Base-by-base conservation (phyloP, 2,797 vertebrate species). In the Percopsis omiscomaycus region DNA sequence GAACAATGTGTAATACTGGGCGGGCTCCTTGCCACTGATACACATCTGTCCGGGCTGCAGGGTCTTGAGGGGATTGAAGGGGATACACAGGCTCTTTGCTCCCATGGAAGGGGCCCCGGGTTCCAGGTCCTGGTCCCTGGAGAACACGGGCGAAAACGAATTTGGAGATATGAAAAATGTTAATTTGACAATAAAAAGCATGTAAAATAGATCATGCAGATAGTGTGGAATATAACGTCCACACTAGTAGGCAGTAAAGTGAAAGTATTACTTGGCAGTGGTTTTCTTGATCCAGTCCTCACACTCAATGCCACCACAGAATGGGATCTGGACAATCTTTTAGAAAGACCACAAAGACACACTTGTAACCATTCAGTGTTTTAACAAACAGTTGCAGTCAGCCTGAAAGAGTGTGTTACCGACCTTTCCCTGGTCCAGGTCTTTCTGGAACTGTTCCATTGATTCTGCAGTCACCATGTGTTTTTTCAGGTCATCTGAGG, bases 261-360 rank as follows among this genome's bases (percentile, higher is more conserved):
- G 51, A 28, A 11, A 3, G 51, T 10, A 3, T 29, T 94, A 98
- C 98, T 95, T 98, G 80, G 97, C 93, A 64, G 97, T 99, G 72
- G 75, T 95, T 90, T 98, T 99, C 92, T 99, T 99, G 84, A 99
- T 98, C 96, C 95, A 97, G 47, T 99, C 98, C 81, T 99, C 98
- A 0, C 97, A 99, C 11, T 96, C 93, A 0, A 94, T 95, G 76
- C 92, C 94, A 42, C 96, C 96, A 90, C 98, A 99, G 88, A 99
- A 99, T 2, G 98, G 98, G 80, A 99, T 97, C 89, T 98, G 96
- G 47, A 93, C 94, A 54, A 99, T 95, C 97, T 99, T 56, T 48
- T 0, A 64, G 32, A 4, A 77, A 55, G 8, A 60, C 2, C 58
- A 15, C 12, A 48, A 14, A 73, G 4, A 37, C 13, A 37, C 13